Evolutionary conservation across 2,113 vertebrate genomes (phyloP).

Genomic region (Eublepharis macularius): DNA sequence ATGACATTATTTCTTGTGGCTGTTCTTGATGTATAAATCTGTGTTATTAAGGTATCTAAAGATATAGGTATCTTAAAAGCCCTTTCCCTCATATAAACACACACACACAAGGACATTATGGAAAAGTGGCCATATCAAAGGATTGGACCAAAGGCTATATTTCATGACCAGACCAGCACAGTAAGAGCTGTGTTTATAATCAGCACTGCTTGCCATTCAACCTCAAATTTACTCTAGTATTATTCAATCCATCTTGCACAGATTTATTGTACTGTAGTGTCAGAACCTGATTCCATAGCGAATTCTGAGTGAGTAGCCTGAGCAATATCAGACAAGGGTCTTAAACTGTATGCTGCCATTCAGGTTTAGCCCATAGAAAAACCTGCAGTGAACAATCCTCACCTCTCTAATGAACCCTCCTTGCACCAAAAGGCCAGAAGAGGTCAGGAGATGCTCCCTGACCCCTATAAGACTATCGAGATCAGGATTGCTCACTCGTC

Average conservation of each 20-base stretch:
- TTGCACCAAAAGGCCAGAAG: background rate
- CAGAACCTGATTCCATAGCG: background rate
- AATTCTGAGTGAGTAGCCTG: no score
- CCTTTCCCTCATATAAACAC: background rate
- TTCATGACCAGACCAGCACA: background rate
- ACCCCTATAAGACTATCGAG: background rate
- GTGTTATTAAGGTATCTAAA: background rate
- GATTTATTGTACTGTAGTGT: background rate
- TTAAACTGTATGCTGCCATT: no score
- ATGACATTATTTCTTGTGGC: background rate
- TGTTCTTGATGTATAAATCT: background rate
- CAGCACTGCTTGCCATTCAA: background rate
- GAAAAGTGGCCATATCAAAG: background rate
- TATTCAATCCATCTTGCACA: background rate
- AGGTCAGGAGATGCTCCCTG: background rate
- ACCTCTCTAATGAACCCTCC: background rate
- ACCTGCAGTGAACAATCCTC: no score
- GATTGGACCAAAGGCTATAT: background rate
- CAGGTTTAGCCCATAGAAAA: no score
- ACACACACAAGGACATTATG: background rate
- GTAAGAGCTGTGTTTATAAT: background rate
- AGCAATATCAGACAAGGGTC: no score
- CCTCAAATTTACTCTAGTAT: background rate
- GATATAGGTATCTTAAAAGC: background rate
- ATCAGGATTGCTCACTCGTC: background rate